Conservation (phyloP, 2,888 invertebrate species). For the Xestia ashworthii region DNA sequence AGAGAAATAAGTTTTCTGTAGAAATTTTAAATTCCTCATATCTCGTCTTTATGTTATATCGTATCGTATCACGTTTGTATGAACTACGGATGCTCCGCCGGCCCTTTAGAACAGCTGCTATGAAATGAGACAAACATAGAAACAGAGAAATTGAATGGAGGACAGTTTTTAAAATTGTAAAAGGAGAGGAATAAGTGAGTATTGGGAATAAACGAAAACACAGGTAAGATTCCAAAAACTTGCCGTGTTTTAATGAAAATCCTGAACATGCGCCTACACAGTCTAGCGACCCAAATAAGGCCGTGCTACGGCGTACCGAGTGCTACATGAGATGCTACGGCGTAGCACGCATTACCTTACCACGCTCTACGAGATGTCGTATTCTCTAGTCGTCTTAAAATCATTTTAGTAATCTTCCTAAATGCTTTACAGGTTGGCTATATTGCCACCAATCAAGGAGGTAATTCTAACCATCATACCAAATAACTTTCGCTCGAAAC, state of each 20-base stretch:
- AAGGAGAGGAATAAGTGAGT: not conserved
- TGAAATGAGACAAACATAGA: not conserved
- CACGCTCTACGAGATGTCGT: not conserved
- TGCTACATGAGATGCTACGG: not conserved
- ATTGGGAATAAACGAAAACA: not conserved
- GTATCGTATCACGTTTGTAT: no score
- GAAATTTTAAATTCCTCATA: no score
- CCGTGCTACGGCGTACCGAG: not conserved
- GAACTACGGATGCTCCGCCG: not conserved
- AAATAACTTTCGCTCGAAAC: not conserved
- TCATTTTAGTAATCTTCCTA: not conserved
- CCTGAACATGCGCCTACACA: no score
- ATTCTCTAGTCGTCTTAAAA: no score
- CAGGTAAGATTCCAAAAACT: not conserved
- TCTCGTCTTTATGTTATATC: no score
- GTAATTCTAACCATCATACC: not conserved
- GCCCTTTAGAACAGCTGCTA: conserved; percentile 10
- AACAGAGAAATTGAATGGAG: not conserved
- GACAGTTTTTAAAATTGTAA: not conserved
- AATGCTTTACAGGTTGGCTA: not conserved
- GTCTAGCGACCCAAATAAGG: not conserved
- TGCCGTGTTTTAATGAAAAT: not conserved
- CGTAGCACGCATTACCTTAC: not conserved
- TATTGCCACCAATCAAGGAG: not conserved
- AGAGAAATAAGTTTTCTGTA: no score